Evolutionary conservation across 2,113 vertebrate species (phyloP).

Genomic region (Xiphophorus couchianus): DNA sequence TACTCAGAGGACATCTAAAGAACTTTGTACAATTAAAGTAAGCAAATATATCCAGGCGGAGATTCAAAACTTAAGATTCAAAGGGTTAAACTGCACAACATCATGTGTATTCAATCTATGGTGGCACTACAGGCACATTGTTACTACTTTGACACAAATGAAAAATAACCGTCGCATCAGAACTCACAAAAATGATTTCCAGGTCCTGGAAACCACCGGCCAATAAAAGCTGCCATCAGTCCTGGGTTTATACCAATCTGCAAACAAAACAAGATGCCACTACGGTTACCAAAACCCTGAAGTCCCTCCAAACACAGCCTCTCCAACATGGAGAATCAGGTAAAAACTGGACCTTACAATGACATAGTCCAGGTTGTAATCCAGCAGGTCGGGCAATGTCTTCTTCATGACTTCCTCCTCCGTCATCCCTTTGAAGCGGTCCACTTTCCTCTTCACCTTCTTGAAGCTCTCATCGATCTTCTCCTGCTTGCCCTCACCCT

Average conservation of each 20-base stretch:
- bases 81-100: no score
- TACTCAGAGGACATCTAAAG: no score
- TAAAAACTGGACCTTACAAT: slow-evolving; percentile 84
- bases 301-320: background rate
- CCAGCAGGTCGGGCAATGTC: slow-evolving; percentile 95
- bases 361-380: slow-evolving; percentile 95
- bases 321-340: background rate
- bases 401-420: slow-evolving; percentile 97
- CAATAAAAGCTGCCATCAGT: slow-evolving; percentile 97
- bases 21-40: no score
- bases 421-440: slow-evolving; percentile 96
- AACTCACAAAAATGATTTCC: slow-evolving; percentile 98
- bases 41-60: no score
- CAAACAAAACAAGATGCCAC: slow-evolving; percentile 23
- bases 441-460: slow-evolving; percentile 94
- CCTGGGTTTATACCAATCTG: slow-evolving; percentile 99
- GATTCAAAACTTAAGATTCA: no score
- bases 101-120: no score
- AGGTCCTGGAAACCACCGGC: slow-evolving; percentile 96
- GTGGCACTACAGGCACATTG: no score
- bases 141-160: background rate
- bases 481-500: slow-evolving; percentile 90
- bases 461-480: slow-evolving; percentile 97
- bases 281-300: background rate
- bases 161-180: background rate